Evolutionary conservation across 2,797 vertebrate species (phyloP).

Genomic region (Enteromius trimaculatus): DNA sequence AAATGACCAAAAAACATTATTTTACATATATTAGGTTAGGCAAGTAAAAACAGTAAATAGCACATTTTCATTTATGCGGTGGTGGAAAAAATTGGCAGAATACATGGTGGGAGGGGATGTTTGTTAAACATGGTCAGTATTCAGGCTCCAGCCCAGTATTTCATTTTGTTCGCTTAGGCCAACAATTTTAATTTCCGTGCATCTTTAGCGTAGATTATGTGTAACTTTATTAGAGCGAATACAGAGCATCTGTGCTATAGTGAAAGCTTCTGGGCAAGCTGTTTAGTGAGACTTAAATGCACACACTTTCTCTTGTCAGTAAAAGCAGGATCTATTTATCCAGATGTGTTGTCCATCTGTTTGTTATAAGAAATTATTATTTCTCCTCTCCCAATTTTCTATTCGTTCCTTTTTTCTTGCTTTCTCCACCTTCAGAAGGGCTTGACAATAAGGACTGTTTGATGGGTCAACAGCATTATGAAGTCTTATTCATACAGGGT

Average conservation of each 20-base stretch:
- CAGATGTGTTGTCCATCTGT: constrained; percentile 16
- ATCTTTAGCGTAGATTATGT: neutral
- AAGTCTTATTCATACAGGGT: neutral
- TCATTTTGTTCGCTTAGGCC: neutral
- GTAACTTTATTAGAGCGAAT: neutral
- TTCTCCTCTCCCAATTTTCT: neutral
- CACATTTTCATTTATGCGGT: neutral
- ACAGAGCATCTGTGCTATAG: neutral
- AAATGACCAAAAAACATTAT: too few relatives aligned
- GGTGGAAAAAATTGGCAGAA: too few relatives aligned
- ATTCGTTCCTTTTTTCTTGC: neutral
- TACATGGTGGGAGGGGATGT: too few relatives aligned
- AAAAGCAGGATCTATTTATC: neutral
- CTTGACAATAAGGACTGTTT: neutral
- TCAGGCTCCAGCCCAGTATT: neutral
- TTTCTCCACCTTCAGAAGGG: neutral
- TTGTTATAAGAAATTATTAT: neutral
- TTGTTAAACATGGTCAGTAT: neutral
- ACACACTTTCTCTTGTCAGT: neutral
- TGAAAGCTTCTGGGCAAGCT: neutral
- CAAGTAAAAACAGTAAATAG: neutral
- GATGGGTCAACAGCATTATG: neutral
- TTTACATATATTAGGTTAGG: too few relatives aligned
- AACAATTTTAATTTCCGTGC: neutral
- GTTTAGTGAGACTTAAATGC: neutral